phyloP scores from a whole-genome alignment of 2,797 vertebrate genomes.

The Hemitrygon akajei region DNA sequence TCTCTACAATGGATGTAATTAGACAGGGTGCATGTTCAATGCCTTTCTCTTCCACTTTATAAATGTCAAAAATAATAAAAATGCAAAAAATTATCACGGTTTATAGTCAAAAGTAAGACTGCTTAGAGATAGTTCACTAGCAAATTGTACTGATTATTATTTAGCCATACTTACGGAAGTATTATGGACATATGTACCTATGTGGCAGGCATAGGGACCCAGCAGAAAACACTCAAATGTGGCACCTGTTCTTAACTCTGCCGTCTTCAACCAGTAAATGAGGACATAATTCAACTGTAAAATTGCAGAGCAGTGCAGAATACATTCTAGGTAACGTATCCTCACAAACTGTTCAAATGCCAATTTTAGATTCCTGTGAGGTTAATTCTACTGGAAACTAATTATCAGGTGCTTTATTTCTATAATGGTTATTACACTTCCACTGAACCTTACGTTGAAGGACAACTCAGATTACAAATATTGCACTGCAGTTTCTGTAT shows the following conservation, averaged over 20 bases:
- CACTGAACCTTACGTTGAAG: neutral
- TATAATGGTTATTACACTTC: neutral
- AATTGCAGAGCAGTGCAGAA: neutral
- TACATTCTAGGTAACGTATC: neutral
- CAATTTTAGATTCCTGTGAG: conserved; percentile 2
- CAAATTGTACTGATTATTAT: neutral
- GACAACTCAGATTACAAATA: neutral
- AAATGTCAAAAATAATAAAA: neutral
- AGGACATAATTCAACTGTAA: neutral
- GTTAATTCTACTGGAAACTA: neutral
- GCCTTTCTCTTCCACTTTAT: neutral
- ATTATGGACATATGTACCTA: neutral
- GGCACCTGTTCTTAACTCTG: neutral
- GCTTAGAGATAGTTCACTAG: neutral
- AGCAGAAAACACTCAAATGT: neutral
- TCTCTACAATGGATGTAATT: neutral
- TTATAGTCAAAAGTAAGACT: neutral
- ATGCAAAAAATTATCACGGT: neutral
- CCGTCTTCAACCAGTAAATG: neutral
- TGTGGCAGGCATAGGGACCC: neutral
- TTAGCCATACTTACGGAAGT: neutral
- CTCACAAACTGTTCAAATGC: neutral
- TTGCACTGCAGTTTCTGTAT: neutral
- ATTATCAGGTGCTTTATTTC: neutral
- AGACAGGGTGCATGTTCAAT: neutral